These are phyloP conservation scores for Thysanoteuthis rhombus DNA, from an alignment of 2,888 invertebrate species.

Conservation along the genomic window DNA sequence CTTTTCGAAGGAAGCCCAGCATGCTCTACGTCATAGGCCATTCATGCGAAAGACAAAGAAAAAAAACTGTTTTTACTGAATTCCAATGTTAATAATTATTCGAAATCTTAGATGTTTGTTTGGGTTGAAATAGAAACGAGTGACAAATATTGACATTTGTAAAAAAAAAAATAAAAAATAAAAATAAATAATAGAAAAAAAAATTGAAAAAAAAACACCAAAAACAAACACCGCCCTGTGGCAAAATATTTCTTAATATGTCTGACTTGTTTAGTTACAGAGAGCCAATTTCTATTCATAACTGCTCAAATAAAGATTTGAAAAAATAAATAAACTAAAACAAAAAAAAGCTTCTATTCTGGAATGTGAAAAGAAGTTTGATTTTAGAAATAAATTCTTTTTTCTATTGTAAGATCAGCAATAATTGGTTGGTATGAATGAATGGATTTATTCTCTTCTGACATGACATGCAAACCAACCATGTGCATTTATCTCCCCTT, in stretches of 20 bases:
- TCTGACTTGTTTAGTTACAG: slow-evolving; percentile 12
- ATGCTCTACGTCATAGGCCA: not conserved
- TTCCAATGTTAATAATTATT: not conserved
- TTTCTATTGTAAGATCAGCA: not conserved
- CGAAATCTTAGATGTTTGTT: not conserved
- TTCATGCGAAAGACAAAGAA: not conserved
- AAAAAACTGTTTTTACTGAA: not conserved
- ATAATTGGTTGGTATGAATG: not conserved
- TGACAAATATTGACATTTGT: not conserved
- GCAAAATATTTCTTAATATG: not conserved
- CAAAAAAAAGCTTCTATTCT: not conserved
- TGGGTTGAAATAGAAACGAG: slow-evolving; percentile 12
- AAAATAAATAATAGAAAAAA: not conserved
- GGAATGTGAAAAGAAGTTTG: not conserved
- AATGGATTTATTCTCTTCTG: not conserved
- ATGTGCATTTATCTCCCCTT: not conserved
- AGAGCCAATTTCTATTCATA: not conserved
- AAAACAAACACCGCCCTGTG: not conserved
- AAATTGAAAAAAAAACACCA: not conserved
- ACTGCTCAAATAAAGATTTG: not conserved
- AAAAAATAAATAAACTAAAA: not conserved
- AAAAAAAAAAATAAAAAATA: not conserved
- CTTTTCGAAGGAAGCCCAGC: not conserved
- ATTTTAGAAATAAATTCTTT: slow-evolving; percentile 12
- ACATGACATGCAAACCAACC: not conserved